These are phyloP conservation scores for Rhabdophis nuchalis DNA, from an alignment of 2,797 vertebrate species.

Conservation along the genomic window DNA sequence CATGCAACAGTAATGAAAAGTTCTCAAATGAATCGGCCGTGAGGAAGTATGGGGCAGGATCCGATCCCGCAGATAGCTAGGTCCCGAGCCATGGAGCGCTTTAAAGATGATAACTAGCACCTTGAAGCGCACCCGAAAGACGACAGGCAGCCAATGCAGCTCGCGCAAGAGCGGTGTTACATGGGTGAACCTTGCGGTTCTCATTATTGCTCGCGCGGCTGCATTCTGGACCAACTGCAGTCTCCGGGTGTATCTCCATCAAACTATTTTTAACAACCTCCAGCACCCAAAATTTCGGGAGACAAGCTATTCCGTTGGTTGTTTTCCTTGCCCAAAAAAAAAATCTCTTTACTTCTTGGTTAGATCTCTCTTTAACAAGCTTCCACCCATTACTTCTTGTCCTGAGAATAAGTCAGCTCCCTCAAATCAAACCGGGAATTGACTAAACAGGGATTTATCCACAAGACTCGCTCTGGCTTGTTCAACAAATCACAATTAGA, in stretches of 20 bases:
- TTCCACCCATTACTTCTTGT: not conserved
- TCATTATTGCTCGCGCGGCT: too few species aligned
- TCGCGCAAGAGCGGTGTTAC: too few species aligned
- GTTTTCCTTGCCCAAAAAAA: not conserved
- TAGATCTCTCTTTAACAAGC: not conserved
- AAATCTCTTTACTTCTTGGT: not conserved
- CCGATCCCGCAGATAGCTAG: too few species aligned
- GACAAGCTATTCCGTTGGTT: not conserved
- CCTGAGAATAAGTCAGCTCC: not conserved
- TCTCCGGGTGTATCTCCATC: not conserved
- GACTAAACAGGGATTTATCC: not conserved
- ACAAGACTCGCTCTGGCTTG: not conserved
- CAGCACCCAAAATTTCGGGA: not conserved
- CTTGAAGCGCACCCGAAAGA: too few species aligned
- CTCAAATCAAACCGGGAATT: not conserved
- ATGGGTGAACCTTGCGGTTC: too few species aligned
- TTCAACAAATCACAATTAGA: not conserved
- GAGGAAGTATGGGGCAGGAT: too few species aligned
- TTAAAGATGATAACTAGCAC: too few species aligned
- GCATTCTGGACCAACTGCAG: too few species aligned
- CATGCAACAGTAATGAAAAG: not conserved
- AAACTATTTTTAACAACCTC: not conserved
- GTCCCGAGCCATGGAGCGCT: too few species aligned
- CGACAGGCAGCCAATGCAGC: too few species aligned
- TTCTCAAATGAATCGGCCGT: not conserved